Base-by-base conservation (phyloP, 2,113 vertebrate species). In the Oryzias melastigma region DNA sequence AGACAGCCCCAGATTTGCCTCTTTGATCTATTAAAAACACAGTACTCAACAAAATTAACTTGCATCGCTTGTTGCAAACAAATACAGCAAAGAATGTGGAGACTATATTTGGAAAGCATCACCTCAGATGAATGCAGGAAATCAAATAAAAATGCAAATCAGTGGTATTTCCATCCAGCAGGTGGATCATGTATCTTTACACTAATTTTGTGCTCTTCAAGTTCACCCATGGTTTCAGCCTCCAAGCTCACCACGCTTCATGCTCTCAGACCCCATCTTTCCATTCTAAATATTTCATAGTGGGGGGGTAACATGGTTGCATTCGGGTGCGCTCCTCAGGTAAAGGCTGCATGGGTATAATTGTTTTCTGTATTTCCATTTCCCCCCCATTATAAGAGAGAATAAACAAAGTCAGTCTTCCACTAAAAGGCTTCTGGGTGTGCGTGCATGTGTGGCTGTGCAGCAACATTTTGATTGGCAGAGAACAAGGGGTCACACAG, bases 1-100 rank as follows among this genome's bases (percentile, higher is more conserved):
- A 92, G 89, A 91, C 88, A 90, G 86, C 71, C 83, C 85, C 84
- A 89, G 81, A 90, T 91, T 90, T 81, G 35, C 69, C 52, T 71
- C 86, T 91, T 91, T 91, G 88, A 92, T 91, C 89, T 91, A 84
- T 89, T 85, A 84, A 87, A 88, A 87, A 87, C 83, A 83, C 78
- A 71, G 73, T 42, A 86, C 74, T 85, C 82, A 64, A 90, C 88
- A 86, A 78, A 90, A 87, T 89, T 81, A 88, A 84, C 86, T 83
- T 76, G 64, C 72, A 65, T 58, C 62, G 77, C 86, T 86, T 73
- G 80, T 81, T 88, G 77, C 77, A 71, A 55, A 65, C 72, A 87
- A 88, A 85, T 73, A 68, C 68, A 73, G 68, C 65, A 77, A 80
- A 77, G 50, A 76, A 77, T 46, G 4, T 19, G 71, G 55, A 52